phyloP scores from a whole-genome alignment of 2,888 invertebrate species.

The Clanis bilineata region DNA sequence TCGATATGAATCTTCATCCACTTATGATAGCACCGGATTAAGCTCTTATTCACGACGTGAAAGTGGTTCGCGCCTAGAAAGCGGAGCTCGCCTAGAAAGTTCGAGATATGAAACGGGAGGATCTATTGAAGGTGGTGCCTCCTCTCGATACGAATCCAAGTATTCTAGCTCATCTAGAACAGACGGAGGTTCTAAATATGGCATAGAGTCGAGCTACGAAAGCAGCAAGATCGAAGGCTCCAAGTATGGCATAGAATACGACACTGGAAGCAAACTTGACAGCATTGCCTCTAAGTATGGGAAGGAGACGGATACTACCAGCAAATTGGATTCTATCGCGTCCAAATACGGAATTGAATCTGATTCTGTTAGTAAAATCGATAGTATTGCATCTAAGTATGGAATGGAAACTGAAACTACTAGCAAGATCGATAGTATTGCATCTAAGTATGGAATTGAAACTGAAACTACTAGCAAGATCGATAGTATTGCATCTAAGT shows the following conservation, averaged over 20 bases:
- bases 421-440: constrained; percentile 39
- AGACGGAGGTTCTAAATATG: constrained; percentile 42
- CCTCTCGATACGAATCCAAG: constrained; percentile 66
- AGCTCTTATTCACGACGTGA: constrained; percentile 65
- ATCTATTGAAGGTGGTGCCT: constrained; percentile 56
- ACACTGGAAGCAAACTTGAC: constrained; percentile 56
- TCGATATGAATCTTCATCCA: constrained; percentile 66
- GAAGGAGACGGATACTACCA: constrained; percentile 42
- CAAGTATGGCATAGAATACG: constrained; percentile 59
- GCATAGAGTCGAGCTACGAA: constrained; percentile 30
- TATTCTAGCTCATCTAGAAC: constrained; percentile 53
- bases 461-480: constrained; percentile 39
- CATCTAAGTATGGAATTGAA: constrained; percentile 50
- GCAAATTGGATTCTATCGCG: constrained; percentile 50
- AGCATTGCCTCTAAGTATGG: constrained; percentile 56
- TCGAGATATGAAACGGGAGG: constrained; percentile 55
- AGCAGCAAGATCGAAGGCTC: constrained; percentile 42
- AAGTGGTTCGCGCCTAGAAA: constrained; percentile 64
- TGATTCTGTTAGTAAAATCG: constrained; percentile 36
- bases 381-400: constrained; percentile 31
- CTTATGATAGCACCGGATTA: constrained; percentile 54
- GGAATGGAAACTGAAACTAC: constrained; percentile 32
- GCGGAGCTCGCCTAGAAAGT: constrained; percentile 62
- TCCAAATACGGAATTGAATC: constrained; percentile 59
- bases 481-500: constrained; percentile 31